phyloP scores from a whole-genome alignment of 2,888 invertebrate species.

The Cephus spinipes region DNA sequence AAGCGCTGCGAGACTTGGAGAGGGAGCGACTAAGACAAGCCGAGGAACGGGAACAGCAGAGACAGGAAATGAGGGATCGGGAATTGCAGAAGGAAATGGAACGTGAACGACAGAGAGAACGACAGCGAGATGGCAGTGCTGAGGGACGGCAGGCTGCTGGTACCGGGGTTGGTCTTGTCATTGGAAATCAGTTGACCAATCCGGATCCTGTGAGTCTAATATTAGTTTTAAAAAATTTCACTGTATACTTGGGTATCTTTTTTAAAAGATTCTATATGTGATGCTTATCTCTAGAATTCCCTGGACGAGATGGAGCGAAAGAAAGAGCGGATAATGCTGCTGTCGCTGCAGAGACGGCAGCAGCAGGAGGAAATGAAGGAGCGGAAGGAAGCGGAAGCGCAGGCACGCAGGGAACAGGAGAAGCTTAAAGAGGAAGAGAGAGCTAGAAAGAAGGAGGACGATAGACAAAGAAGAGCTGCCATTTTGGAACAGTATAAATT shows the following conservation, averaged over 20 bases:
- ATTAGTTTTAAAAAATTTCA: conserved; percentile 12
- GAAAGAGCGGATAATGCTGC: conserved; percentile 90
- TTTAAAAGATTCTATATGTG: neutral
- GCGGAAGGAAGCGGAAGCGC: conserved; percentile 85
- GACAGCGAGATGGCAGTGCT: conserved; percentile 47
- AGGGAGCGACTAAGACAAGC: conserved; percentile 58
- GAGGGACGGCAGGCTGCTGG: conserved; percentile 51
- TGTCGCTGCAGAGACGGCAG: conserved; percentile 90
- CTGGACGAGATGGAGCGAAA: conserved; percentile 93
- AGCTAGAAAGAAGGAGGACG: conserved; percentile 81
- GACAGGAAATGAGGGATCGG: conserved; percentile 54
- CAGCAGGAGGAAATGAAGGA: conserved; percentile 90
- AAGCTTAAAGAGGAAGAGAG: conserved; percentile 82
- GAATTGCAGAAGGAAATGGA: conserved; percentile 63
- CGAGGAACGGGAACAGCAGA: conserved; percentile 60
- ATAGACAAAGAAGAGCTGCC: conserved; percentile 85
- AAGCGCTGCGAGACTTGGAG: conserved; percentile 65
- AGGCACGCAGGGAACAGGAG: conserved; percentile 81
- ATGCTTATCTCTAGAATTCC: conserved; percentile 72
- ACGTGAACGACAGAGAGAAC: conserved; percentile 60
- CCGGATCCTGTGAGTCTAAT: conserved; percentile 74
- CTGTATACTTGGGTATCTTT: conserved; percentile 5
- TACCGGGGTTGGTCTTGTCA: conserved; percentile 70
- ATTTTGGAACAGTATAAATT: conserved; percentile 94
- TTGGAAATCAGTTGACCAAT: conserved; percentile 76